Base-by-base conservation (phyloP, 2,797 vertebrate genomes). In the Takifugu rubripes region DNA sequence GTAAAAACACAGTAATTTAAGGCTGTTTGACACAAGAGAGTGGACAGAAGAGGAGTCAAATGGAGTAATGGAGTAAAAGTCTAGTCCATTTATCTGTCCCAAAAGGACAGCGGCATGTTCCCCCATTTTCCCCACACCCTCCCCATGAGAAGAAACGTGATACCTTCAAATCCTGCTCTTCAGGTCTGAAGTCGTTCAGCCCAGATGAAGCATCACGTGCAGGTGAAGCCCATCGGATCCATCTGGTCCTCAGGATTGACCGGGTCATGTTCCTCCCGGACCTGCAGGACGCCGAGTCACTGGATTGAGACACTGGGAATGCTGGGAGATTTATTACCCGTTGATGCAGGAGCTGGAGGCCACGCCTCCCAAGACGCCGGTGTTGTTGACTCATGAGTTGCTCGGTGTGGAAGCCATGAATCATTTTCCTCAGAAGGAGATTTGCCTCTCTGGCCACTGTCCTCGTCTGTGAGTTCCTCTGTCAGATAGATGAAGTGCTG, bases 321-420 rank as follows among this genome's bases (percentile, higher is more conserved):
- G 67, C 64, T 58, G 40, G 0, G 70, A 90, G 88, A 90, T 90
- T 90, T 88, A 90, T 90, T 79, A 86, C 82, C 88, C 86, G 85
- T 88, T 88, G 87, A 89, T 89, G 85, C 82, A 79, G 80, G 75
- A 74, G 60, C 77, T 25, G 45, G 82, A 54, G 74, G 84, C 76
- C 77, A 70, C 81, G 56, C 79, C 84, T 77, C 84, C 77, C 72
- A 87, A 87, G 85, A 89, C 84, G 84, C 79, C 69, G 68, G 64
- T 59, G 52, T 88, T 89, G 88, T 90, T 87, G 88, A 89, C 86
- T 90, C 88, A 89, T 90, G 88, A 88, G 84, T 77, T 88, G 77
- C 79, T 46, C 74, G 60, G 72, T 60, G 78, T 69, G 10, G 16
- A 74, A 81, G 73, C 76, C 84, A 90, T 90, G 87, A 88, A 90